Conservation (phyloP, 2,113 vertebrate genomes). For the Eira barbara region DNA sequence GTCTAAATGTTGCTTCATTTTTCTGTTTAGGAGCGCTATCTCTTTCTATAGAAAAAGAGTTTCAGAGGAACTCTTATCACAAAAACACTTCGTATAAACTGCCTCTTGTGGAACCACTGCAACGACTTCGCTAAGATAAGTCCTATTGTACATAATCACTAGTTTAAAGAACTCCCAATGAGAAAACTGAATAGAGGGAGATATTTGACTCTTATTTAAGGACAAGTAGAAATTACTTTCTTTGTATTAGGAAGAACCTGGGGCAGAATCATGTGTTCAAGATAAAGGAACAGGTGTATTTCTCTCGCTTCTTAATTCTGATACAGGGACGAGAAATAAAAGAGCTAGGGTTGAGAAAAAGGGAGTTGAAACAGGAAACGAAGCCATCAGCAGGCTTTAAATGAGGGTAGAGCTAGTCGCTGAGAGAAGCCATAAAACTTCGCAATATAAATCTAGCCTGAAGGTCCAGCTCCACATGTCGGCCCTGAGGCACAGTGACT, state of each 20-base stretch:
- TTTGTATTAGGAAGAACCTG: constrained; percentile 42
- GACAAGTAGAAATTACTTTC: constrained; percentile 54
- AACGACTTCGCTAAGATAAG: neutral
- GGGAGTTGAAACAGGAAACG: neutral
- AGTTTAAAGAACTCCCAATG: constrained; percentile 43
- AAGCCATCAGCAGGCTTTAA: neutral
- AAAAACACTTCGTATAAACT: constrained; percentile 50
- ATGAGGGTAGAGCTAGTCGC: neutral
- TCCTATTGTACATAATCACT: constrained; percentile 49
- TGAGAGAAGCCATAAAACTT: neutral
- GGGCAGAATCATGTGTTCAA: neutral
- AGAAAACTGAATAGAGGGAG: constrained; percentile 33
- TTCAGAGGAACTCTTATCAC: constrained; percentile 50
- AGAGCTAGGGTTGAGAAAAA: neutral
- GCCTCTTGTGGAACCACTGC: constrained; percentile 26
- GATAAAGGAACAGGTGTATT: constrained; percentile 18
- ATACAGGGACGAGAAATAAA: neutral
- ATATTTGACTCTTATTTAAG: constrained; percentile 50
- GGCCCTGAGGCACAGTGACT: neutral
- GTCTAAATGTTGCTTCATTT: neutral
- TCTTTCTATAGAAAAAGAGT: constrained; percentile 43
- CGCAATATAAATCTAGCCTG: neutral
- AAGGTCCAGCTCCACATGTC: neutral
- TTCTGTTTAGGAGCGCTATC: neutral
- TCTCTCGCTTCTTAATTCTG: constrained; percentile 16